These are phyloP conservation scores for Porites cylindrica DNA, from an alignment of 92 coral and sea anemone genomes.

Conservation along the genomic window DNA sequence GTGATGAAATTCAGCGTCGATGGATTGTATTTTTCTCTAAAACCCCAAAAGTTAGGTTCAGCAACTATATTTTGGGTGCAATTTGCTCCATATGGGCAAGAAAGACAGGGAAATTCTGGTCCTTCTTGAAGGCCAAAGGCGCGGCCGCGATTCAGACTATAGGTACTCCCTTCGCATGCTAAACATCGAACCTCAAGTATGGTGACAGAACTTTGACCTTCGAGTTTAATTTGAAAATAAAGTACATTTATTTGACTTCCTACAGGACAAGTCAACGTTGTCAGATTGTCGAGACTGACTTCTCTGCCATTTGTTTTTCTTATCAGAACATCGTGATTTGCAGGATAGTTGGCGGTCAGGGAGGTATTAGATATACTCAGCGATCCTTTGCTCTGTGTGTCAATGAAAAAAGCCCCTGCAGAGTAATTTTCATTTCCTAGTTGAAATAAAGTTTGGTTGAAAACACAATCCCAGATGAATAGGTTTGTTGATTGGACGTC, in stretches of 20 bases:
- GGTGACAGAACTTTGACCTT: not conserved
- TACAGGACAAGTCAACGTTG: constrained; percentile 52
- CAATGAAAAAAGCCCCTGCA: not conserved
- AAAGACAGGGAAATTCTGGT: constrained; percentile 58
- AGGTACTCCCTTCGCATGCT: constrained; percentile 45
- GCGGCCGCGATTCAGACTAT: constrained; percentile 68
- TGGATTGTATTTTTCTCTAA: constrained; percentile 25
- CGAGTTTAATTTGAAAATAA: not conserved
- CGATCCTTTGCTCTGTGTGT: not conserved
- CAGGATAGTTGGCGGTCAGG: not conserved
- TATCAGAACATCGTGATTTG: constrained; percentile 31
- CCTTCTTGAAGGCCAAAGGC: constrained; percentile 19
- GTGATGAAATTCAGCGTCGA: constrained; percentile 59
- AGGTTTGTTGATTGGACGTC: constrained; percentile 27
- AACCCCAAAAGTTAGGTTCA: constrained; percentile 66
- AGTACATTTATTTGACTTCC: constrained; percentile 40
- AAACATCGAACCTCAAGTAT: constrained; percentile 26
- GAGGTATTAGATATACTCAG: not conserved
- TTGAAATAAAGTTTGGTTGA: constrained; percentile 22
- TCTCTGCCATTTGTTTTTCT: constrained; percentile 11
- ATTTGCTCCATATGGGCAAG: constrained; percentile 86
- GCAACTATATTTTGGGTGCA: constrained; percentile 48
- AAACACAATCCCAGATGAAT: not conserved
- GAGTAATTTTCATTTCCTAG: not conserved
- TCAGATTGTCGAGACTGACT: constrained; percentile 24